Evolutionary conservation across 2,888 invertebrate genomes (phyloP).

Genomic region (Lymantria monacha): DNA sequence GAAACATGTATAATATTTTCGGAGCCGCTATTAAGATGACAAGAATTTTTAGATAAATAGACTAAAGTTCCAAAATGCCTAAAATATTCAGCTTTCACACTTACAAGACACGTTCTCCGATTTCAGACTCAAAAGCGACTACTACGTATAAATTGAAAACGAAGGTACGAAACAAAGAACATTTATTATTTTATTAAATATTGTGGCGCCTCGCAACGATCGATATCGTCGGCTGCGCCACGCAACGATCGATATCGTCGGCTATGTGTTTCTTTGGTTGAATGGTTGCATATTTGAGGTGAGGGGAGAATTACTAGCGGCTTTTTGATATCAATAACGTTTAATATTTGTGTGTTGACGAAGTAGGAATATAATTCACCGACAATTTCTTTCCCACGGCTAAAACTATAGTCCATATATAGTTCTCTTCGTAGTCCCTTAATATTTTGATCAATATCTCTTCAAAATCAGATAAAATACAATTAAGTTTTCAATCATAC

Average conservation of each 20-base stretch:
- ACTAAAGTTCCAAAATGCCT: neutral
- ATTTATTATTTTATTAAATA: conserved; percentile 21
- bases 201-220: conserved; percentile 16
- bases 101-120: conserved; percentile 20
- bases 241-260: conserved; percentile 22
- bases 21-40: neutral
- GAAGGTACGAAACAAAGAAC: neutral
- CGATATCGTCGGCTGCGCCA: no score
- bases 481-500: no score
- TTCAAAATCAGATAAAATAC: no score
- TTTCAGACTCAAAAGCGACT: conserved; percentile 18
- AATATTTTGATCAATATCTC: no score
- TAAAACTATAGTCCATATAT: no score
- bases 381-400: no score
- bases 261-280: neutral
- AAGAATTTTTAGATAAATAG: neutral
- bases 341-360: no score
- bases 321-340: no score
- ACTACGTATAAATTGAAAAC: conserved; percentile 18
- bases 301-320: no score
- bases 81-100: neutral
- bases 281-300: neutral
- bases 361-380: no score
- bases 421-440: no score
- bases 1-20: neutral